Evolutionary conservation across 2,113 vertebrate species (phyloP).

Genomic region (Phasianus colchicus): DNA sequence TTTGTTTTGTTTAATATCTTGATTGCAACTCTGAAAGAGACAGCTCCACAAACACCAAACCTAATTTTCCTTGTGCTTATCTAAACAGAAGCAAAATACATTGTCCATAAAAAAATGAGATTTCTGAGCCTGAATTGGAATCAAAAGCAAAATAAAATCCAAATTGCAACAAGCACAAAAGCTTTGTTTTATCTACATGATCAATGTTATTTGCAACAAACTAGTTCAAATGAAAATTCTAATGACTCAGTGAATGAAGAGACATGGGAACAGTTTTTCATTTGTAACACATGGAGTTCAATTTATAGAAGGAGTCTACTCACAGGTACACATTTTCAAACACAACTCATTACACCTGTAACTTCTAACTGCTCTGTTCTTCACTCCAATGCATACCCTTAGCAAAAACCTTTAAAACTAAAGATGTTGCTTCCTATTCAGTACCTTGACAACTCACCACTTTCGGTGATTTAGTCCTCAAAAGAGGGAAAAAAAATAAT

Average conservation of each 20-base stretch:
- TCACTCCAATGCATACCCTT: not conserved
- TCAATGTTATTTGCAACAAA: not conserved
- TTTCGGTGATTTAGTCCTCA: not conserved
- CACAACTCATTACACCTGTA: not conserved
- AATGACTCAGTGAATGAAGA: not conserved
- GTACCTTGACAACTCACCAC: not conserved
- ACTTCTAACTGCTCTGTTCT: not conserved
- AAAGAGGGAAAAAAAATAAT: not conserved
- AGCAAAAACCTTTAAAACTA: not conserved
- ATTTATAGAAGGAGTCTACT: not conserved
- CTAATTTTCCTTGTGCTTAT: not conserved
- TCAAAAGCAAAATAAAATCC: not conserved
- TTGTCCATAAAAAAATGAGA: not conserved
- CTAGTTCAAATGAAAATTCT: not conserved
- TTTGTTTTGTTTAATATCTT: not conserved
- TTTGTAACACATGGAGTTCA: not conserved
- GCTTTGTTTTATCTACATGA: not conserved
- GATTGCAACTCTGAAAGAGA: not conserved
- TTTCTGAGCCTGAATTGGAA: not conserved
- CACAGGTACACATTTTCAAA: rapidly evolving
- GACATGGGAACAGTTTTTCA: not conserved
- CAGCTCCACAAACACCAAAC: not conserved
- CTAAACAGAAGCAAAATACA: not conserved
- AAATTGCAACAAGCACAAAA: not conserved
- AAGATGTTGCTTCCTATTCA: not conserved